Evolutionary conservation across 2,888 invertebrate genomes (phyloP), one percentile per base, ranked within the genome.

Genomic region (Idaea biselata): DNA sequence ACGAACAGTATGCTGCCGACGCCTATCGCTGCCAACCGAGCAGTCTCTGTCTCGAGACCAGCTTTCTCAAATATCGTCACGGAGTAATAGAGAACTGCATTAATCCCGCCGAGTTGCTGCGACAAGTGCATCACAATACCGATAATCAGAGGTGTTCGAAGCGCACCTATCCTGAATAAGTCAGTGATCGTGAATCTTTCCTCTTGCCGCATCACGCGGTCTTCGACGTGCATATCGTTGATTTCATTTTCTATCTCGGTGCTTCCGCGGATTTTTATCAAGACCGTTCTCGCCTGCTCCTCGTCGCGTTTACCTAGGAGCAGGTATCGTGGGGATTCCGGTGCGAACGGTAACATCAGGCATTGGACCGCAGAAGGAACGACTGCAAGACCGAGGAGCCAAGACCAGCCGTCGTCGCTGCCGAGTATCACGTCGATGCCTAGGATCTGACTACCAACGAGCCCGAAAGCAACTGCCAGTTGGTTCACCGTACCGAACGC

Each of bases 81-180:
- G 7, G 96, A 96, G 82, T 95, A 96, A 83, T 96, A 96, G 71
- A 96, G 93, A 58, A 96, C 95, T 82, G 91, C 93, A 66, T 93
- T 93, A 55, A 93, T 93, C 14, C 93, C 93, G 55, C 93, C 92
- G 67, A 89, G 76, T 65, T 93, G 93, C 74, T 93, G 93, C 3
- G 93, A 93, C 25, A 93, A 74, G 71, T 93, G 93, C 93, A 93
- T 92, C 44, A 93, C 93, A 6, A 93, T 72, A 18, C 93, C 93
- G 61, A 93, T 92, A 2, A 93, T 72, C 5, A 93, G 81, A 6
- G 93, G 93, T 18, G 83, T 83, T 14, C 92, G 83, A 44, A 93
- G 70, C 55, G 87, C 73, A 14, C 68, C 72, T 25, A 86, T 88
- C 14, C 74, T 76, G 63, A 93, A 79, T 63, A 93, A 76, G 68